phyloP scores from a whole-genome alignment of 2,113 vertebrate species.

The Actenoides hombroni region DNA sequence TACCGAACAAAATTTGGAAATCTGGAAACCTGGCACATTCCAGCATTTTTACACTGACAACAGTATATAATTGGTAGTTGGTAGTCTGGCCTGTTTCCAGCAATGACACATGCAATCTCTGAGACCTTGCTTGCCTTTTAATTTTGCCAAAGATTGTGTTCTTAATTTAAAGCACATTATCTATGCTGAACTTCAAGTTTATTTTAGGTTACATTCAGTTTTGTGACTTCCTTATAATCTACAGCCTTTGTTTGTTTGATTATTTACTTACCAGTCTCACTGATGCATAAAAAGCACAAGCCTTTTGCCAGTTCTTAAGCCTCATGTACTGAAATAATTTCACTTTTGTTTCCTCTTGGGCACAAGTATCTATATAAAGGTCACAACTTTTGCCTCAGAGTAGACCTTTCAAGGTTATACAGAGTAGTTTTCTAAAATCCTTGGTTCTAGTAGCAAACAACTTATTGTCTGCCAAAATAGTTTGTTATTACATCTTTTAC shows the following conservation, averaged over 20 bases:
- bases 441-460: background rate
- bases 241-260: conserved; percentile 47
- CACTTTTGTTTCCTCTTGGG: conserved; percentile 27
- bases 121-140: conserved; percentile 49
- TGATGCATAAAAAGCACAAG: conserved; percentile 55
- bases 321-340: conserved; percentile 34
- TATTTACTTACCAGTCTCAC: conserved; percentile 49
- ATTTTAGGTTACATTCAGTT: conserved; percentile 49
- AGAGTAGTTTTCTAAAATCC: background rate
- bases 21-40: background rate
- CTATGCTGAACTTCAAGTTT: conserved; percentile 51
- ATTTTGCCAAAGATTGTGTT: conserved; percentile 34
- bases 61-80: background rate
- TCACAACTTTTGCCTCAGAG: conserved; percentile 11
- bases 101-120: conserved; percentile 21
- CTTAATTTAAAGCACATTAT: conserved; percentile 57
- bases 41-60: background rate
- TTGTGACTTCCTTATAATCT: conserved; percentile 55
- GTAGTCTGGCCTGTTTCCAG: conserved; percentile 23
- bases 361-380: background rate
- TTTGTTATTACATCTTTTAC: background rate
- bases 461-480: background rate
- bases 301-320: conserved; percentile 48
- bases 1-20: background rate
- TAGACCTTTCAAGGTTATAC: conserved; percentile 20